A percentile compares a stretch with the other conserved stretches of the same genome.
Conservation (phyloP, 2,113 vertebrate genomes). For the Brienomyrus longianalis region DNA sequence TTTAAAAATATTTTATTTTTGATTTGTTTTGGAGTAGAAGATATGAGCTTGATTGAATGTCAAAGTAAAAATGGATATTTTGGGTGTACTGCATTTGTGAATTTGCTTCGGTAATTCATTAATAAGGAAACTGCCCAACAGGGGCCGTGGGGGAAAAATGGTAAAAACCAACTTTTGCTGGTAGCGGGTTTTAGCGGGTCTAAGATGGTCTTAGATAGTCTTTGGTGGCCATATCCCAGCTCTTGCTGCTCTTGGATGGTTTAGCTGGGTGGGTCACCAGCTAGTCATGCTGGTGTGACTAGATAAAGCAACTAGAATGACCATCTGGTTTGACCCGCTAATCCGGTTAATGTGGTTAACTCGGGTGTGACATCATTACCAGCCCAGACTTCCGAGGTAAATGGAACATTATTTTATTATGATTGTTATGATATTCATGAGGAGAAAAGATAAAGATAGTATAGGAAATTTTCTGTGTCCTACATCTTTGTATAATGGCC, state of each 20-base stretch:
- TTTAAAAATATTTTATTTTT: neutral
- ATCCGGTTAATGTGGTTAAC: too few species aligned
- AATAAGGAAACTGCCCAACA: neutral
- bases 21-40: neutral
- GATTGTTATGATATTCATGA: neutral
- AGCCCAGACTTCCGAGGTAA: too few species aligned
- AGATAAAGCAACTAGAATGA: too few species aligned
- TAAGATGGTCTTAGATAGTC: neutral
- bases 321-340: too few species aligned
- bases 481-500: neutral
- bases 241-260: neutral
- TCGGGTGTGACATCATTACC: too few species aligned
- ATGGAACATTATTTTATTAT: neutral
- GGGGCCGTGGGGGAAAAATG: neutral
- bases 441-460: neutral
- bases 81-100: neutral
- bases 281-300: too few species aligned
- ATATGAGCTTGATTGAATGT: neutral
- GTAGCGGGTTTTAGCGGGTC: neutral
- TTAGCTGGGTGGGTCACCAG: neutral
- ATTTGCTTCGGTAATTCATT: neutral
- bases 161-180: neutral
- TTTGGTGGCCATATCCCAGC: neutral
- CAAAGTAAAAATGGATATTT: neutral
- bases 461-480: neutral